A percentile compares a stretch with the other conserved stretches of the same genome.
Evolutionary conservation across 2,113 vertebrate species (phyloP).

Genomic region (Anolis sagrei): DNA sequence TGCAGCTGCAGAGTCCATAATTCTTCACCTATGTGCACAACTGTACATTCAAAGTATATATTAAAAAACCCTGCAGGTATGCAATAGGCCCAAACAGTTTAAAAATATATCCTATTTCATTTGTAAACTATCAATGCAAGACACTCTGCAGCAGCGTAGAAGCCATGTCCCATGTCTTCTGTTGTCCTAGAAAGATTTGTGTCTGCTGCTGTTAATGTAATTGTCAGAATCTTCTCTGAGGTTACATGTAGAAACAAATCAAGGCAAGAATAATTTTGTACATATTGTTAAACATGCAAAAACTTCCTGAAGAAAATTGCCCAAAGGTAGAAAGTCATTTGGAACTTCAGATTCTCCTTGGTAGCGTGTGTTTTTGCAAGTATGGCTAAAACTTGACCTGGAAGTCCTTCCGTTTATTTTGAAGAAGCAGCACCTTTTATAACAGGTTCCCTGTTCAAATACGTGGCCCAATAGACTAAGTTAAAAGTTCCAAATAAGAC

Average conservation of each 20-base stretch:
- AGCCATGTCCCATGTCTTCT: slow-evolving; percentile 69
- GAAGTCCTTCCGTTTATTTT: slow-evolving; percentile 74
- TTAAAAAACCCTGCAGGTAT: slow-evolving; percentile 70
- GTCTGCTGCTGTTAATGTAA: slow-evolving; percentile 66
- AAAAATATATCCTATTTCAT: slow-evolving; percentile 82
- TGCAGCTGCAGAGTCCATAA: slow-evolving; percentile 6
- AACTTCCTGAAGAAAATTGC: slow-evolving; percentile 78
- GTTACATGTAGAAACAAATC: slow-evolving; percentile 85
- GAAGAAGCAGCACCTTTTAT: slow-evolving; percentile 88
- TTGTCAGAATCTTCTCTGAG: slow-evolving; percentile 77
- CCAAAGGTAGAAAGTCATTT: slow-evolving; percentile 71
- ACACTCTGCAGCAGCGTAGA: slow-evolving; percentile 67
- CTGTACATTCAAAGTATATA: slow-evolving; percentile 76
- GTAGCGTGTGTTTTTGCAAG: slow-evolving; percentile 71
- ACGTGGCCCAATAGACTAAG: slow-evolving; percentile 97
- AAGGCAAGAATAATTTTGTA: slow-evolving; percentile 86
- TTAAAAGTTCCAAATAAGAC: slow-evolving; percentile 97
- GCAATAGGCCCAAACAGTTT: slow-evolving; percentile 75
- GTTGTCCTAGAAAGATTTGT: slow-evolving; percentile 70
- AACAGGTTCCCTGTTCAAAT: slow-evolving; percentile 95
- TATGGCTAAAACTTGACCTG: slow-evolving; percentile 73
- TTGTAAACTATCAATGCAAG: slow-evolving; percentile 79
- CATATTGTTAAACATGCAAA: slow-evolving; percentile 91
- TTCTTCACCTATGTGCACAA: slow-evolving; percentile 55
- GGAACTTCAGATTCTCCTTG: slow-evolving; percentile 76